These are phyloP conservation scores for Callopanchax toddi DNA, from an alignment of 2,113 vertebrate genomes.

Conservation along the genomic window DNA sequence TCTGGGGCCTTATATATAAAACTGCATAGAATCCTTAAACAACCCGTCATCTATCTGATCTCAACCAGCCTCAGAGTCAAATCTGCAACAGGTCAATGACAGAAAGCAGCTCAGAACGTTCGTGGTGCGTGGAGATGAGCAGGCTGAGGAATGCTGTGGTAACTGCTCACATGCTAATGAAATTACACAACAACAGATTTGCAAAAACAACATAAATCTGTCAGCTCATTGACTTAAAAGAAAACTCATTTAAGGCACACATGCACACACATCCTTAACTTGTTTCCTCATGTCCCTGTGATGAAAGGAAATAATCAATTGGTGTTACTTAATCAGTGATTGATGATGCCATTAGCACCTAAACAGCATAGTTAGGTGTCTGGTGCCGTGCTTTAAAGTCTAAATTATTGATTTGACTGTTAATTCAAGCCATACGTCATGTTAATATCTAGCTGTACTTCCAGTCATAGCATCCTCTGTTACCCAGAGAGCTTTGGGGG, in stretches of 20 bases:
- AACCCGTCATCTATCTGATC: no score
- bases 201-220: conserved; percentile 16
- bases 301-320: conserved; percentile 8
- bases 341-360: conserved; percentile 22
- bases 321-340: conserved; percentile 17
- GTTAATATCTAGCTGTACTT: conserved; percentile 12
- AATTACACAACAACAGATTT: conserved; percentile 11
- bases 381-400: background rate
- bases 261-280: background rate
- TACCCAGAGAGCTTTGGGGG: conserved; percentile 6
- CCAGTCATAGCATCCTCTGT: conserved; percentile 3
- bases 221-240: conserved; percentile 1
- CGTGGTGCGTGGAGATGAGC: no score
- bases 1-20: no score
- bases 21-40: no score
- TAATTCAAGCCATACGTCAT: conserved; percentile 18
- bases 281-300: conserved; percentile 1
- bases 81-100: no score
- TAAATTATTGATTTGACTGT: conserved; percentile 4
- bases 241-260: conserved; percentile 8
- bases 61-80: no score
- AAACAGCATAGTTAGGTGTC: conserved; percentile 2
- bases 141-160: no score
- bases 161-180: conserved; percentile 1
- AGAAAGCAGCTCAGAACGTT: no score